Evolutionary conservation across 2,797 vertebrate species (phyloP), one percentile per base, ranked within the genome.

Genomic region (Semotilus atromaculatus): DNA sequence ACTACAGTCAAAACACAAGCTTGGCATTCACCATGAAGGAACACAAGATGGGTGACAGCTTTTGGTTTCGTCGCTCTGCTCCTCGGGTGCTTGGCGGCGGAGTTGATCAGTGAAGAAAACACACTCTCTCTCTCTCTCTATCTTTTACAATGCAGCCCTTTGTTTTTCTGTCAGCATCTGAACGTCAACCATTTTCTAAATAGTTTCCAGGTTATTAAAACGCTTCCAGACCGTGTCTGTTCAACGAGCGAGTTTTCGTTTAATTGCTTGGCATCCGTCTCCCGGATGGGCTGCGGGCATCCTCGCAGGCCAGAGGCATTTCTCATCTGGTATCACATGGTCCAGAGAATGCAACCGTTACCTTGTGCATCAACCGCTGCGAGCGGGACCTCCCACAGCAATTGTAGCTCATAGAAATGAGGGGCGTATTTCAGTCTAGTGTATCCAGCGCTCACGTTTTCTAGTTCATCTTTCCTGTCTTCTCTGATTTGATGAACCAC

Each of bases 131-230:
- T 90, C 64, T 86, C 84, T 85, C 72, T 36, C 36, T 36, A 3
- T 80, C 89, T 92, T 92, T 92, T 86, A 95, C 95, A 95, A 94
- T 94, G 92, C 90, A 89, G 88, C 83, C 91, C 93, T 95, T 95
- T 96, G 94, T 95, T 92, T 89, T 94, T 91, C 77, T 86, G 90
- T 93, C 92, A 88, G 92, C 93, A 93, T 95, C 92, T 73, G 91
- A 93, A 93, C 92, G 86, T 93, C 93, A 92, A 94, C 93, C 94
- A 94, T 94, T 94, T 95, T 94, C 93, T 89, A 94, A 95, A 95
- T 95, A 94, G 93, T 94, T 95, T 95, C 94, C 95, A 95, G 93
- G 93, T 93, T 95, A 95, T 95, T 94, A 94, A 95, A 95, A 94
- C 82, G 90, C 92, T 95, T 95, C 93, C 94, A 95, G 93, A 95